Base-by-base conservation (phyloP, 2,888 invertebrate genomes). In the Lasioglossum oenotherae region DNA sequence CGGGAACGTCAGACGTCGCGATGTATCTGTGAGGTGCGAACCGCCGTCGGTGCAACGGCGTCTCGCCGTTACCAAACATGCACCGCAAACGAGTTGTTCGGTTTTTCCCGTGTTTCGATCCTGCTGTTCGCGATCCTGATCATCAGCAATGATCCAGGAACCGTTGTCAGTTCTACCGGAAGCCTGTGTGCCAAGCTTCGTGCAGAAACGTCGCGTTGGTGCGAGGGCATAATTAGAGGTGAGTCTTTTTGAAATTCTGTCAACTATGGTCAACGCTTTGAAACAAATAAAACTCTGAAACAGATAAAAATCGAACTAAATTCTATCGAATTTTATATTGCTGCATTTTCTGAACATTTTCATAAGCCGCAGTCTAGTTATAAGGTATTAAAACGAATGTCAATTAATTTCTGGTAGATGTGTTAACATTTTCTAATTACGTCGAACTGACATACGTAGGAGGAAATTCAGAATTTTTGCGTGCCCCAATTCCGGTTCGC, bases 1-100 rank as follows among this genome's bases (percentile, higher is more conserved):
- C 92, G 89, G 92, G 91, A 91, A 91, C 90, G 90, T 91, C 92
- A 92, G 92, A 92, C 93, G 91, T 93, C 91, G 91, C 93, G 92
- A 91, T 89, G 92, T 84, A 78, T 85, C 90, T 88, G 91, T 91
- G 89, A 91, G 88, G 92, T 87, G 92, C 88, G 88, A 87, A 88
- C 85, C 90, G 87, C 77, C 86, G 90, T 90, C 80, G 89, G 85
- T 90, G 84, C 64, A 85, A 86, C 90, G 90, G 84, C 86, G 85
- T 80, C 64, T 49, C n/a, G 84, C 84, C 84, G 90, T 81, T 74
- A 82, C 82, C 83, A 75, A 80, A 78, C 64, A 78, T 85, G 80
- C 72, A 35, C 31, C 77, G 31, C 2, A 44, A 73, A 35, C 14
- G n/a, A 60, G 53, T n/a, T 78, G 57, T 14, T 71, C 71, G 38